Base-by-base conservation (phyloP, 1,140 invertebrate genomes). In the Diploscapter pachys region DNA sequence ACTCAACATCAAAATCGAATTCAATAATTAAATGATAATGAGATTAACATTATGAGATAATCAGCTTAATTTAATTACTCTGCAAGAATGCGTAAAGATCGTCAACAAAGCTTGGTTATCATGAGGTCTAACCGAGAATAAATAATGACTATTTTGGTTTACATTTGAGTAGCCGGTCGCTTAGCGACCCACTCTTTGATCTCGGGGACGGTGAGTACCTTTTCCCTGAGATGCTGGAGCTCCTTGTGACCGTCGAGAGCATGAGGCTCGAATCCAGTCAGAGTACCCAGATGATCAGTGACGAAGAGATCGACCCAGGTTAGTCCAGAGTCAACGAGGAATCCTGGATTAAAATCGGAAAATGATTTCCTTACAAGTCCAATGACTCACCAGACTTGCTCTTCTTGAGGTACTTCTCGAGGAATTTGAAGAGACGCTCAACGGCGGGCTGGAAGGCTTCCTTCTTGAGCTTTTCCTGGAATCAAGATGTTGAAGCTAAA, bases 141-240 rank as follows among this genome's bases (percentile, higher is more conserved):
- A 31, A 31, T 31, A 31, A 31, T 31, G 31, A 31, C 31, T 31
- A 31, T 31, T 31, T 31, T 31, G 31, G 31, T 31, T 73, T 70
- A 75, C 59, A 70, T 70, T 5, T 52, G 57, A 63, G 66, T 75
- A 3, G 53, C 73, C 31, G 73, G 73, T 4, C 73, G 65, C 11
- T 31, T 70, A 11, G 61, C 73, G 11, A 66, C n/a, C 73, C 67
- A 75, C 5, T 69, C 56, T 62, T 75, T 70, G 3, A 75, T 49
- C 51, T 70, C 13, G 50, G 73, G 73, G 63, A 63, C 71, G 3
- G 55, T 3, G 9, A 62, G 51, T 52, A 70, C 57, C 66, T 63
- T 75, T 31, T 67, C 49, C 4, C n/a, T n/a, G 13, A 51, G 63
- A 13, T 13, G 31, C 6, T 53, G 31, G 9, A 68, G n/a, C 8